Percentiles rank a stretch among this genome's conserved stretches.
Conservation (phyloP, 2,113 vertebrate genomes). For the Theristicus caerulescens region DNA sequence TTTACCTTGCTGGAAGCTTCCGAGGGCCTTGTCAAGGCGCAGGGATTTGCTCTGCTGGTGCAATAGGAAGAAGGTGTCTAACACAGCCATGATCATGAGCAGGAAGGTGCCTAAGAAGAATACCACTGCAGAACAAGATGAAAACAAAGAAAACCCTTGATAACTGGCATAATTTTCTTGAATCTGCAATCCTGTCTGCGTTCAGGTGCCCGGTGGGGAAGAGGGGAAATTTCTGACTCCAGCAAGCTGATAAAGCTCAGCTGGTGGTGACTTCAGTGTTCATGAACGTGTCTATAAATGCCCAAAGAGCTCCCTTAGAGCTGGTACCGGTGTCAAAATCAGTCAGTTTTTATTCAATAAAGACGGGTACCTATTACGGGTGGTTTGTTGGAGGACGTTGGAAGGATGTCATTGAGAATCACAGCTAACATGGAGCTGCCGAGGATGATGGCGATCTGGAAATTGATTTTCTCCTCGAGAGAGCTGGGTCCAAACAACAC, state of each 20-base stretch:
- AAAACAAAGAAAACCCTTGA: not conserved
- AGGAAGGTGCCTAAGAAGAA: slow-evolving; percentile 73
- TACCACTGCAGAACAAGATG: slow-evolving; percentile 21
- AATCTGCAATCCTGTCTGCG: not conserved
- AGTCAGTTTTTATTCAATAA: fast-evolving
- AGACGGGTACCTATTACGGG: slow-evolving; percentile 73
- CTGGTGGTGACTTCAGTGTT: not conserved
- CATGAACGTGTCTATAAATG: fast-evolving
- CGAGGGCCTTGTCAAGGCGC: not conserved
- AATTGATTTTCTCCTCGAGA: slow-evolving; percentile 73
- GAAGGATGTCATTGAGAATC: slow-evolving; percentile 81
- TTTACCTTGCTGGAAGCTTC: not conserved
- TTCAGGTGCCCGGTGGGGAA: not conserved
- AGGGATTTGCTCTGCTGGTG: slow-evolving; percentile 47
- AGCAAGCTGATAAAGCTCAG: not conserved
- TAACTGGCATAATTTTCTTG: not conserved
- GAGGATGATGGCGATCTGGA: slow-evolving; percentile 81
- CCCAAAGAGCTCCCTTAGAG: not conserved
- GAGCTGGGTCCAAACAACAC: slow-evolving; percentile 72
- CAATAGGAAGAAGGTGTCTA: slow-evolving; percentile 74
- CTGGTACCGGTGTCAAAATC: not conserved
- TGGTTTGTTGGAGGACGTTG: slow-evolving; percentile 72
- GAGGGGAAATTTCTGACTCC: not conserved
- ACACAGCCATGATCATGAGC: slow-evolving; percentile 72
- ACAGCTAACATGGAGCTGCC: slow-evolving; percentile 81